These are phyloP conservation scores for Petromus typicus DNA, from an alignment of 2,113 vertebrate genomes.

Conservation along the genomic window DNA sequence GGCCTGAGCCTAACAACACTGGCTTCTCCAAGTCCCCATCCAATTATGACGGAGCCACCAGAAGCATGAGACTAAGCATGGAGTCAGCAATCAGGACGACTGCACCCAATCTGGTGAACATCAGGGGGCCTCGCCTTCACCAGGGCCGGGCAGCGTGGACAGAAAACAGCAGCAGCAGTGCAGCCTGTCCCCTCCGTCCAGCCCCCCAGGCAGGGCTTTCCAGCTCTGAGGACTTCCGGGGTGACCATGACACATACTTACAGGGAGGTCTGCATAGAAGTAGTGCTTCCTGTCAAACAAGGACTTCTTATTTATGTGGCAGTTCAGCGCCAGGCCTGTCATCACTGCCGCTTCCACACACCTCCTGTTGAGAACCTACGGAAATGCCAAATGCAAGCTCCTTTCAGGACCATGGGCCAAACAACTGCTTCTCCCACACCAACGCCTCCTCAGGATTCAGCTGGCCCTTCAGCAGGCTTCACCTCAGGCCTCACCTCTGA, in stretches of 20 bases:
- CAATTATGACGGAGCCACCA: conserved; percentile 82
- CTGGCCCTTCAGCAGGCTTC: conserved; percentile 66
- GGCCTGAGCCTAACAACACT: conserved; percentile 73
- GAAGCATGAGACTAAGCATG: conserved; percentile 83
- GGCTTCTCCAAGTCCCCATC: conserved; percentile 78
- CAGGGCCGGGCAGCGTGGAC: conserved; percentile 65
- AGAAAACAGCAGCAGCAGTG: conserved; percentile 63
- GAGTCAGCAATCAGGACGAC: conserved; percentile 85
- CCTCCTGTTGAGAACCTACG: conserved; percentile 95
- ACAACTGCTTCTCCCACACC: conserved; percentile 63
- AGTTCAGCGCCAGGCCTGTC: conserved; percentile 96
- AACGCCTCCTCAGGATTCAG: conserved; percentile 49
- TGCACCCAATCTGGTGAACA: conserved; percentile 78
- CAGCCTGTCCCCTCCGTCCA: background rate
- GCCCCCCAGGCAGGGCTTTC: conserved; percentile 24
- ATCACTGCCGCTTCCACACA: conserved; percentile 98
- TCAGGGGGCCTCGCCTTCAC: conserved; percentile 78
- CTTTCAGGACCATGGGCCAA: conserved; percentile 74
- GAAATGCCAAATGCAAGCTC: conserved; percentile 79
- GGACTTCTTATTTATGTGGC: conserved; percentile 96
- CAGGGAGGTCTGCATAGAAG: conserved; percentile 98
- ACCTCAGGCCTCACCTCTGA: conserved; percentile 62
- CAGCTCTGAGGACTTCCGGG: conserved; percentile 14
- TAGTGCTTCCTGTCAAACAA: conserved; percentile 99
- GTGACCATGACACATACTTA: conserved; percentile 86